Evolutionary conservation across 2,113 vertebrate species (phyloP), one percentile per base, ranked within the genome.

Genomic region (Burhinus oedicnemus): DNA sequence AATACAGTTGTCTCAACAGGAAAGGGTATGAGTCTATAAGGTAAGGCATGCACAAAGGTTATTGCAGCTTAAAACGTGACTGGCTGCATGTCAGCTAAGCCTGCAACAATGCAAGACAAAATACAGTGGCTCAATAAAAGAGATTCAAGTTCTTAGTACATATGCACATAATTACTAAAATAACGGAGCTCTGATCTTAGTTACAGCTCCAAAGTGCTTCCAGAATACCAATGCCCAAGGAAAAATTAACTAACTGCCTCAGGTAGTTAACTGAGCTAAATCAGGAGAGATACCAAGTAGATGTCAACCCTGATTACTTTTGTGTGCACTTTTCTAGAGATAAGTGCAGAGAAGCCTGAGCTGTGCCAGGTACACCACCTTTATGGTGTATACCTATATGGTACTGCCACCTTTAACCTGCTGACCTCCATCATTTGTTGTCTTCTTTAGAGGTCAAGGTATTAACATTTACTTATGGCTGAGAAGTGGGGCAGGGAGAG

Each of bases 21-120:
- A 62, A 81, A 92, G 72, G 16, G n/a, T 30, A 30, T 26, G n/a
- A 68, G 79, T 70, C 29, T 82, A 45, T 71, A 76, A 91, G 69
- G 68, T 44, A 54, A 91, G 69, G 42, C 66, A 89, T 1, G 6
- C 55, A 91, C 64, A 78, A 91, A 94, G 84, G 69, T 91, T 89
- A 60, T 3, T 84, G 81, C 3, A 0, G 81, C 74, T 89, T 82
- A 93, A 58, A 62, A 92, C 55, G 72, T 18, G 45, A 54, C 93
- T 86, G 75, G 32, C 42, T 74, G 42, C 32, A 25, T 27, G 65
- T 44, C 91, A 94, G 77, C 81, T 91, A 93, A 96, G 91, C 74
- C 52, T 89, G 70, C 69, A 93, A 87, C 91, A 91, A 82, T 19
- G 42, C 91, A 87, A 82, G 83, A 68, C 91, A 95, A 95, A 95